These are phyloP conservation scores for Meriones psammophilus DNA, from an alignment of 2,797 vertebrate genomes.

Conservation along the genomic window DNA sequence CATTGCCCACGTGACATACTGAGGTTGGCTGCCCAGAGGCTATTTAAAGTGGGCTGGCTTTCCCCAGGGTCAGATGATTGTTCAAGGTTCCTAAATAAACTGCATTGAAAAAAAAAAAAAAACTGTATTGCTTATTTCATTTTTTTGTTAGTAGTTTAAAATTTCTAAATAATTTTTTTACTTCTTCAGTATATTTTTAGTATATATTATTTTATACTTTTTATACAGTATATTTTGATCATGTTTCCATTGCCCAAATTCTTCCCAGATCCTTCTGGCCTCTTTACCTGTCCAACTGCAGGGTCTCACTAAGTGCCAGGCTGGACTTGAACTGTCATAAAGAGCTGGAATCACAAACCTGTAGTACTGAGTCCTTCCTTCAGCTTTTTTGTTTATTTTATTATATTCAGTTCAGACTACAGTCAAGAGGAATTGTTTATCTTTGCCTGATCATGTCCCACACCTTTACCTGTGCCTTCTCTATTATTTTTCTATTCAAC, in stretches of 20 bases:
- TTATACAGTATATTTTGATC: background rate
- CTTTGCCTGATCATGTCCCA: background rate
- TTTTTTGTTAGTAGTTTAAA: background rate
- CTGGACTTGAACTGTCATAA: background rate
- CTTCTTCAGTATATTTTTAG: background rate
- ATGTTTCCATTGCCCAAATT: background rate
- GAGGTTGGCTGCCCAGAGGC: no score
- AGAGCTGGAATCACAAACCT: background rate
- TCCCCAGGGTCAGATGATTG: no score
- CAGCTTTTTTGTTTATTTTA: background rate
- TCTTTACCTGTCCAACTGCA: background rate
- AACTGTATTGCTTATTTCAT: background rate
- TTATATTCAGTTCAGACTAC: background rate
- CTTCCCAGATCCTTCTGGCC: no score
- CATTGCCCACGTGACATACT: no score
- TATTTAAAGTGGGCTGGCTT: no score
- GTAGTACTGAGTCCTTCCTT: background rate
- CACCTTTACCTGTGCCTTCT: background rate
- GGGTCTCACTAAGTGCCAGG: background rate
- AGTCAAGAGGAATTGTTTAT: conserved; percentile 10
- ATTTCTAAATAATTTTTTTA: background rate
- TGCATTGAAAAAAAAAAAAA: no score
- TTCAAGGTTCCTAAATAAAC: no score
- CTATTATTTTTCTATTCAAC: background rate
- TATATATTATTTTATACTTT: background rate